Evolutionary conservation across 2,113 vertebrate genomes (phyloP), one percentile per base, ranked within the genome.

Genomic region (Mola mola): DNA sequence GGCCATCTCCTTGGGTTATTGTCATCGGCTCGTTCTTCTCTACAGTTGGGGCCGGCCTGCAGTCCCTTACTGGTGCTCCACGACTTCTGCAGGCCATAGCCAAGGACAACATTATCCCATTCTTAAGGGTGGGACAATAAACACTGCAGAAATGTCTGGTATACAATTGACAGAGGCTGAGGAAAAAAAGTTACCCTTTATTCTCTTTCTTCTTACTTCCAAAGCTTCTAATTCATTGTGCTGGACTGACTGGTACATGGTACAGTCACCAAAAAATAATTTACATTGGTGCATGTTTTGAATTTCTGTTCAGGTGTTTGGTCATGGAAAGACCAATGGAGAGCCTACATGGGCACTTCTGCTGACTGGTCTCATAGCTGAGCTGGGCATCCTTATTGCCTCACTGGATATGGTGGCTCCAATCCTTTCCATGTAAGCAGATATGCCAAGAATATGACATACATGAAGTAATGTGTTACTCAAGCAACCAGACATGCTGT

Each of bases 371-470:
- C 82, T 98, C 38, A 98, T 99, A 15, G 96, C 97, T 0, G 96
- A 99, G 72, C 87, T 99, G 5, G 97, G 97, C 49, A 98, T 99
- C 75, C 94, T 99, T 20, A 99, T 99, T n/a, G 97, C 97, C 47
- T 99, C 97, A 0, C 90, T 99, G 8, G 97, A 99, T 73, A 96
- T 99, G 97, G 97, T 99, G 72, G 97, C 97, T 40, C 97, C 97
- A 4, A 98, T 99, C 51, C 94, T 99, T n/a, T 99, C 97, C 17
- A 99, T 99, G 97, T 98, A 89, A 95, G 94, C 7, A 28, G 16
- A 59, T 21, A 62, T 26, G 12, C 1, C 11, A 34, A 50, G 21
- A 37, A 21, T 20, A 37, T 4, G 16, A 66, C 17, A 49, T 5
- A 20, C 16, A 2, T 8, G 2, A 28, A 41, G 17, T n/a, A 19